Conservation (phyloP, 2,113 vertebrate species). For the Jacana jacana region DNA sequence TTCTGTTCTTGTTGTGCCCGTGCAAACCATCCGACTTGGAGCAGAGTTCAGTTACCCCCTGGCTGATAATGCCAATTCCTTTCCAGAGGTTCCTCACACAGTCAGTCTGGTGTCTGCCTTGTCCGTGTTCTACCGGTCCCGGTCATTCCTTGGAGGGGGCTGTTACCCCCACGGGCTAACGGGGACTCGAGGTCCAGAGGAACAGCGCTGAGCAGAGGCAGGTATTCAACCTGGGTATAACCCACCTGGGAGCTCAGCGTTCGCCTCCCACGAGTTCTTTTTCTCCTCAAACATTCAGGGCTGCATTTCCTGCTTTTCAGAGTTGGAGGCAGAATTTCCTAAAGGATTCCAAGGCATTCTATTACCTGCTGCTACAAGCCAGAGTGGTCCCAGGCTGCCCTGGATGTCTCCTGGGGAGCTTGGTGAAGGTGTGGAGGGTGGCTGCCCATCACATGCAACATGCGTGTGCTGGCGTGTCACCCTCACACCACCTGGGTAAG, state of each 20-base stretch:
- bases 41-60: background rate
- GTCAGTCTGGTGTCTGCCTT: background rate
- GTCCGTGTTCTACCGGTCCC: background rate
- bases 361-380: background rate
- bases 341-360: no score
- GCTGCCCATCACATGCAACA: background rate
- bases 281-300: background rate
- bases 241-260: background rate
- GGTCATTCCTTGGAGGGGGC: background rate
- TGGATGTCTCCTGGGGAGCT: background rate
- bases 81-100: background rate
- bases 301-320: background rate
- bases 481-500: background rate
- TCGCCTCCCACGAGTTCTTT: background rate
- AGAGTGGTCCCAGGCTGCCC: background rate
- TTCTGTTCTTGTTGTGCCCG: background rate
- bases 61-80: background rate
- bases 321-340: background rate
- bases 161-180: background rate
- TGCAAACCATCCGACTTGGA: background rate
- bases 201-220: accelerated
- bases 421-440: background rate
- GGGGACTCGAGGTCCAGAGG: background rate
- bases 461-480: background rate
- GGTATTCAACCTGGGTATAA: background rate